These are phyloP conservation scores for Eurystomus gularis DNA, from an alignment of 2,113 vertebrate species.

Conservation along the genomic window DNA sequence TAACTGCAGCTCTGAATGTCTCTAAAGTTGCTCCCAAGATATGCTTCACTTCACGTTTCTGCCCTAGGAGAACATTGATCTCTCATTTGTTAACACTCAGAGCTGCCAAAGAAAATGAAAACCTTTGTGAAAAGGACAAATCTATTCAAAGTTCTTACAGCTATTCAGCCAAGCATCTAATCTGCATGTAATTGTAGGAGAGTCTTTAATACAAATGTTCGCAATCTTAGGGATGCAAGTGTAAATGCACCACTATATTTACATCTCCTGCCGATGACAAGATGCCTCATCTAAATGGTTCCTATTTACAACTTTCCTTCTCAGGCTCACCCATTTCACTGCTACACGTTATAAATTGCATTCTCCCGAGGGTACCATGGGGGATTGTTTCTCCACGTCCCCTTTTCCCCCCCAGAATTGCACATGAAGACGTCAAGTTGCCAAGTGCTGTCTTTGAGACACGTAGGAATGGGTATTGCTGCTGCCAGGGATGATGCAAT, in stretches of 20 bases:
- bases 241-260: conserved; percentile 9
- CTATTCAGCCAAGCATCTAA: conserved; percentile 63
- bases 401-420: not conserved
- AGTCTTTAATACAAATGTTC: conserved; percentile 48
- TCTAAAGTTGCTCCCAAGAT: conserved; percentile 34
- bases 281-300: not conserved
- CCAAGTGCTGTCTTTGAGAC: not conserved
- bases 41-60: conserved; percentile 5
- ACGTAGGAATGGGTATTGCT: not conserved
- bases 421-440: rapidly evolving
- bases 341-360: not conserved
- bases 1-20: not conserved
- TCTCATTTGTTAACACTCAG: conserved; percentile 60
- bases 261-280: not conserved
- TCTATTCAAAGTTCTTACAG: conserved; percentile 59
- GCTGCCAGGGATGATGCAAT: not conserved
- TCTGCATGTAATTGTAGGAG: conserved; percentile 63
- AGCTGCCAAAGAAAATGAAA: conserved; percentile 67
- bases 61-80: conserved; percentile 40
- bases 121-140: conserved; percentile 64
- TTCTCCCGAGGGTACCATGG: not conserved
- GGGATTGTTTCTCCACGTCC: not conserved
- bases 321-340: not conserved
- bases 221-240: not conserved
- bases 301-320: not conserved